Percentiles rank a stretch among this genome's conserved stretches.
Conservation (phyloP, 1,140 invertebrate genomes). For the Drosophila willistoni region DNA sequence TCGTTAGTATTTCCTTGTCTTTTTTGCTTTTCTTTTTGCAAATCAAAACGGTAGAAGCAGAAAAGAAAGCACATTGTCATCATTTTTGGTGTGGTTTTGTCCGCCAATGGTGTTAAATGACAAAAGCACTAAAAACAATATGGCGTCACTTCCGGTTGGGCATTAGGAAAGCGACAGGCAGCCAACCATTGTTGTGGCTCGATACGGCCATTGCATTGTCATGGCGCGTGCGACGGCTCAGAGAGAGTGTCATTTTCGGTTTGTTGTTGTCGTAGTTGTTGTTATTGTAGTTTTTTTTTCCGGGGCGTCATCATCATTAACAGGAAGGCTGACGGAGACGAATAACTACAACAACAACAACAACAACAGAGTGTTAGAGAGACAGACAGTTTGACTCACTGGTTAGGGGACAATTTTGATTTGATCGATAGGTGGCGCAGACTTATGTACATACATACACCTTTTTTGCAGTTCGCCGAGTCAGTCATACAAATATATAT, state of each 20-base stretch:
- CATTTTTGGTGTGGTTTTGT: conserved; percentile 20
- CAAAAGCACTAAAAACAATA: conserved; percentile 73
- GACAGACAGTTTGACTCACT: background rate
- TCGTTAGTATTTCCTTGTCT: background rate
- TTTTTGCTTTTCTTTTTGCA: conserved; percentile 24
- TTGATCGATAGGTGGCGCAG: conserved; percentile 58
- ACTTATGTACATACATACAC: conserved; percentile 23
- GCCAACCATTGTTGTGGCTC: conserved; percentile 12
- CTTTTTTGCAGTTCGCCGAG: conserved; percentile 36
- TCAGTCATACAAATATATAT: conserved; percentile 41
- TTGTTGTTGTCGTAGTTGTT: conserved; percentile 24
- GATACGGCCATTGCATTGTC: conserved; percentile 51
- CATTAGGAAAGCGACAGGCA: conserved; percentile 51
- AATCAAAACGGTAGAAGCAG: conserved; percentile 2
- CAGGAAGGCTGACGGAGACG: conserved; percentile 24
- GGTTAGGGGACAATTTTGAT: conserved; percentile 18
- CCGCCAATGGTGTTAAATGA: conserved; percentile 53
- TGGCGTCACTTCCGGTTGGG: conserved; percentile 71
- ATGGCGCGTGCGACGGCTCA: conserved; percentile 62
- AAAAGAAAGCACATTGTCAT: conserved; percentile 62
- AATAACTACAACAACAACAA: background rate
- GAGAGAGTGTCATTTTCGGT: conserved; percentile 60
- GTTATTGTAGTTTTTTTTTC: conserved; percentile 34
- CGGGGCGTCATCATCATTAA: conserved; percentile 72
- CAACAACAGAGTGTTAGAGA: background rate